Evolutionary conservation across 2,113 vertebrate genomes (phyloP).

Genomic region (Donacobius atricapilla): DNA sequence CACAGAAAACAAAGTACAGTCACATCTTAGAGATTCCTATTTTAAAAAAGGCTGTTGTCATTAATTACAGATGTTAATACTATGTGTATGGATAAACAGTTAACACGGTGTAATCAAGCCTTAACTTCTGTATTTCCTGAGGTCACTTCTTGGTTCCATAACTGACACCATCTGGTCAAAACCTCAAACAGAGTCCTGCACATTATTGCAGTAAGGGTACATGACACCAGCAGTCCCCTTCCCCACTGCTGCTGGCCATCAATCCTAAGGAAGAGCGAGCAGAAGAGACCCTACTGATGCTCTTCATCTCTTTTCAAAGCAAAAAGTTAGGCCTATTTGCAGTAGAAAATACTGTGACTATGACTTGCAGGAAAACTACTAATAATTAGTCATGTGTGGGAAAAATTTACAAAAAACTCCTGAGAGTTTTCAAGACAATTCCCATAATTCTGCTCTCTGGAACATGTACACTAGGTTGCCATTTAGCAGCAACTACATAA

Average conservation of each 20-base stretch:
- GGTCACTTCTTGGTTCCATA: background rate
- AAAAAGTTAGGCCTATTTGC: background rate
- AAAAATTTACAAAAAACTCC: background rate
- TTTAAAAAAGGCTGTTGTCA: background rate
- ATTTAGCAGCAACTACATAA: background rate
- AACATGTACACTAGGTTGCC: background rate
- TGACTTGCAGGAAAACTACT: background rate
- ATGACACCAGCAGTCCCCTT: background rate
- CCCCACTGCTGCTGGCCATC: background rate
- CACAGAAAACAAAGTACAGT: background rate
- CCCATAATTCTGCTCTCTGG: background rate
- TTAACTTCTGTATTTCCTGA: conserved; percentile 46
- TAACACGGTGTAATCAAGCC: conserved; percentile 44
- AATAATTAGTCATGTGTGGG: background rate
- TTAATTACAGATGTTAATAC: background rate
- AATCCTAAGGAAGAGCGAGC: background rate
- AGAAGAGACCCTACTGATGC: background rate
- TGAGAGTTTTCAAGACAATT: background rate
- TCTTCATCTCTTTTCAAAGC: background rate
- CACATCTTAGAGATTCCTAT: background rate
- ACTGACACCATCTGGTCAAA: conserved; percentile 45
- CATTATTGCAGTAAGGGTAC: background rate
- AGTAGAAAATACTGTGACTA: background rate
- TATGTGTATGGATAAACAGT: background rate
- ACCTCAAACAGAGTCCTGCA: background rate